Percentiles rank a stretch among this genome's conserved stretches.
Conservation (phyloP, 2,113 vertebrate species). For the Pangasianodon gigas region DNA sequence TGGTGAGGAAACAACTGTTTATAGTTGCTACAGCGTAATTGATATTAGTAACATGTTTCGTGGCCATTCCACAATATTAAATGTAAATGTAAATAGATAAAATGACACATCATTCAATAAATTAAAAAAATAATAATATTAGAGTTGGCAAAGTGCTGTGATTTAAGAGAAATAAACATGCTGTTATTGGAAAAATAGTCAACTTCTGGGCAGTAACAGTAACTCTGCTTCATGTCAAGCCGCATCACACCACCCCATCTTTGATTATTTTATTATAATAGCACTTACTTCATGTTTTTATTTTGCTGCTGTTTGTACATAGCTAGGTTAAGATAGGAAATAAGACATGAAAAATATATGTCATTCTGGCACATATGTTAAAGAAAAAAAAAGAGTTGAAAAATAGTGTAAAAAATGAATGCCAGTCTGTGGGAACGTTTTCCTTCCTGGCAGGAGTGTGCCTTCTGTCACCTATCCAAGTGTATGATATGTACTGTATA, state of each 20-base stretch:
- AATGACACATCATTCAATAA: not conserved
- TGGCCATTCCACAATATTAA: not conserved
- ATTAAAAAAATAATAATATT: not conserved
- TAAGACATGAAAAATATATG: not conserved
- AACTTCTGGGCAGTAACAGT: not conserved
- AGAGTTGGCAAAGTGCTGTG: not conserved
- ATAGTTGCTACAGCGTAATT: not conserved
- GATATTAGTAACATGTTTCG: not conserved
- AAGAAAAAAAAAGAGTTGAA: not conserved
- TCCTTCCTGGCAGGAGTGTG: not conserved
- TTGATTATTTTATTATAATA: not conserved
- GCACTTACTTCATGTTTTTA: not conserved
- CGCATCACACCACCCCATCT: not conserved
- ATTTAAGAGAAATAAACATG: not conserved
- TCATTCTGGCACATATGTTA: not conserved
- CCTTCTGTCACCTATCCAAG: not conserved
- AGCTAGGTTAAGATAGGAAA: not conserved
- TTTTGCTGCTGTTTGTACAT: not conserved
- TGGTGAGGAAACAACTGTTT: not conserved
- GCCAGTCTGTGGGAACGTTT: not conserved
- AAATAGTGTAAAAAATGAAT: not conserved
- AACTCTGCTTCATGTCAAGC: not conserved
- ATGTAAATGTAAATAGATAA: not conserved
- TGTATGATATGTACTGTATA: not conserved
- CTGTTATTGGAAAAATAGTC: not conserved